Base-by-base conservation (phyloP, 2,797 vertebrate species). In the Alosa sapidissima region DNA sequence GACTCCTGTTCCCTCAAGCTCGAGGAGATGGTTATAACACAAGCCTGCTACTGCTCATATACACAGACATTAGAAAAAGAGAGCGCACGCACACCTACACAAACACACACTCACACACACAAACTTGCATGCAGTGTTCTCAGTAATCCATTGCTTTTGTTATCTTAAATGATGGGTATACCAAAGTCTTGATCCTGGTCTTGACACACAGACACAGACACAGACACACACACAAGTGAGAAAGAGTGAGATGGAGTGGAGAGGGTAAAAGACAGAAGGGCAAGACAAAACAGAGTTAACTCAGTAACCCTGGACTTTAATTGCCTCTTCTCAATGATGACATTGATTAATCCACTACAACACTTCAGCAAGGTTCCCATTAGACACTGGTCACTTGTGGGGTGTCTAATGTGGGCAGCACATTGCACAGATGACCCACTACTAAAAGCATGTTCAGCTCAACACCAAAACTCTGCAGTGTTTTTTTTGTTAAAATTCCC, bases 321-420 rank as follows among this genome's bases (percentile, higher is more conserved):
- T 90, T 90, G 88, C 88, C 81, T 90, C 84, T 84, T 83, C 84
- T 82, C 85, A 68, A 88, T 85, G 87, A 89, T 89, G 89, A 83
- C 86, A 85, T 88, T 88, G 87, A 90, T 90, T 89, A 85, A 90
- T 90, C 81, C 84, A 86, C 81, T 81, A 83, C 85, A 81, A 84
- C 81, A 60, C 84, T 89, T 51, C 33, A 84, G 82, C 83, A 28
- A 55, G 86, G 84, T 49, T 88, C 88, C 87, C 87, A 83, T 58
- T 83, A 84, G 89, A 82, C 55, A 86, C 83, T 81, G 65, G 62
- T 24, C 60, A 75, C 83, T 83, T 81, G 84, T 81, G 82, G 51
- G 58, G 58, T 28, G 28, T 28, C 28, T 28, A 28, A 28, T 28
- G 28, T 28, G 28, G 24, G 58, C 58, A 82, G 19, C 55, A 85